phyloP scores from a whole-genome alignment of 2,113 vertebrate genomes.

The Aleadryas rufinucha region DNA sequence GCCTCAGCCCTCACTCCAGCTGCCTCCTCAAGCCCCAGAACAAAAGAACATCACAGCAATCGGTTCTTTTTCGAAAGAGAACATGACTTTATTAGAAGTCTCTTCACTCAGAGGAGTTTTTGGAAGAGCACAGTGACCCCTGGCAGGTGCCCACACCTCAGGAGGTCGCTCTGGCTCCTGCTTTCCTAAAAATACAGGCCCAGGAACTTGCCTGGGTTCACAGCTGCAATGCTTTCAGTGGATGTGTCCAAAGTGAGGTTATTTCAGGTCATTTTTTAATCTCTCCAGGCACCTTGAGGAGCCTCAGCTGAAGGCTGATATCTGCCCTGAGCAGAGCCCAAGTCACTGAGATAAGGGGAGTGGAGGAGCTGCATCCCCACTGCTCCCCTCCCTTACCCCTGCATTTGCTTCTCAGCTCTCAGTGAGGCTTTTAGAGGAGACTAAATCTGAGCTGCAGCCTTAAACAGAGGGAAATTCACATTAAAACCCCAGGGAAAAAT shows the following conservation, averaged over 20 bases:
- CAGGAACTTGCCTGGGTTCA: background rate
- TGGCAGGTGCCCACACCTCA: background rate
- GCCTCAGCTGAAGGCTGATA: background rate
- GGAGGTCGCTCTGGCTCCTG: background rate
- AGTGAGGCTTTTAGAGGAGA: background rate
- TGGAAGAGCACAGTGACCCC: background rate
- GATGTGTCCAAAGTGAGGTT: background rate
- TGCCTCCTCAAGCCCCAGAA: background rate
- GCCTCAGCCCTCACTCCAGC: background rate
- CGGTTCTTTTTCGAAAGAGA: background rate
- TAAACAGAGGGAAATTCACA: background rate
- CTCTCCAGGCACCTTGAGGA: background rate
- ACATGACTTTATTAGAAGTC: constrained; percentile 21
- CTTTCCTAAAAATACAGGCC: background rate
- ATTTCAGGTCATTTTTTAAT: background rate
- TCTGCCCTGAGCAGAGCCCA: background rate
- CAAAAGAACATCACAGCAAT: background rate
- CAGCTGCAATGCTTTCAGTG: background rate
- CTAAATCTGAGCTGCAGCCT: background rate
- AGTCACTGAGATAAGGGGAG: background rate
- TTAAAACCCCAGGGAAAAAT: background rate
- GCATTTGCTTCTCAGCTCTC: background rate
- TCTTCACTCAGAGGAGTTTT: background rate
- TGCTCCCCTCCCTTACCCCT: background rate
- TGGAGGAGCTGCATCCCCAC: background rate